Base-by-base conservation (phyloP, 2,113 vertebrate genomes). In the Colaptes auratus region DNA sequence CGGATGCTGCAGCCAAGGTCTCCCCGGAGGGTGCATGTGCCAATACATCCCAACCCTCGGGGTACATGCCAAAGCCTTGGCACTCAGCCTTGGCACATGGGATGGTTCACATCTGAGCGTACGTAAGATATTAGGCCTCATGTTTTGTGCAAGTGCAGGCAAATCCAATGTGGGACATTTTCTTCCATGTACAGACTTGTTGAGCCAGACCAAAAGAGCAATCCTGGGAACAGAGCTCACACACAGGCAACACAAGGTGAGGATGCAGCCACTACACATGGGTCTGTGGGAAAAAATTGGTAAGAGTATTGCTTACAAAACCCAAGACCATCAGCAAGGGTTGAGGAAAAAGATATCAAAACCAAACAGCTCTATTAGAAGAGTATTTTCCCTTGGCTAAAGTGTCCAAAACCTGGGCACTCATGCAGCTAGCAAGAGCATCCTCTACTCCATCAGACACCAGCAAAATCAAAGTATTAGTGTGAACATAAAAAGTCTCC, bases 371-470 rank as follows among this genome's bases (percentile, higher is more conserved):
- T 55, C 31, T 31, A n/a, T 7, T 87, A 16, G 69, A 80, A 63
- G 25, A 60, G 7, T 16, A 30, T 16, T 42, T 48, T 71, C 50
- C 39, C 44, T 64, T 42, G 63, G 55, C 24, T 50, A 25, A 36
- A 56, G 25, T 27, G 46, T n/a, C 58, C 0, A 0, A 67, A 66
- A 83, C 13, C 11, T 0, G 0, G 36, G 33, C 30, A 80, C 20
- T 36, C 52, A 9, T 4, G 31, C 31, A 88, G 44, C 58, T 3
- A 76, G 60, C 69, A 71, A 44, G 31, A 74, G 82, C 14, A 86
- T 67, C 67, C 4, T 0, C 33, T 53, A 18, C 13, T 66, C 23
- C 23, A n/a, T 56, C 21, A 35, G 19, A 82, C 5, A 86, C n/a
- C 6, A 17, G 31, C 15, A 46, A 58, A 83, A 82, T 80, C 52